A percentile compares a stretch with the other conserved stretches of the same genome.
Conservation (phyloP, 2,113 vertebrate genomes). For the Potamarius usumacintae region DNA sequence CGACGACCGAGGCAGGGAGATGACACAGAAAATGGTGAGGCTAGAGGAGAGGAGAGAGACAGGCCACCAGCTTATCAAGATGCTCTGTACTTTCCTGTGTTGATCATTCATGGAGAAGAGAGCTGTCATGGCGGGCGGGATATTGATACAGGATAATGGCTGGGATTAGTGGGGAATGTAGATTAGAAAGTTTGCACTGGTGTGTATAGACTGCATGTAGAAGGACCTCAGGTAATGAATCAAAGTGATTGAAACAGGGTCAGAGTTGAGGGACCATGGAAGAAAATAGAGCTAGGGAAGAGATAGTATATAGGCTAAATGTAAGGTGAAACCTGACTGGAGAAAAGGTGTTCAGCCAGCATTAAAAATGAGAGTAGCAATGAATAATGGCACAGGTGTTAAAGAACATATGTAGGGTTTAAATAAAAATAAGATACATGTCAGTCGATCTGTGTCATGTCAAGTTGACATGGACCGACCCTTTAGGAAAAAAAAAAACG, state of each 20-base stretch:
- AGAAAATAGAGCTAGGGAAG: conserved; percentile 9
- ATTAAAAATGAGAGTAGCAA: conserved; percentile 4
- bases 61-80: conserved; percentile 75
- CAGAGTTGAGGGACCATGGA: background rate
- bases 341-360: conserved; percentile 1
- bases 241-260: background rate
- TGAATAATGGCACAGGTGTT: conserved; percentile 20
- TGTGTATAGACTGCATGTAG: conserved; percentile 28
- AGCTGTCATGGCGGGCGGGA: conserved; percentile 65
- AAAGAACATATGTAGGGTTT: conserved; percentile 30
- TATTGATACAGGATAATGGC: conserved; percentile 48
- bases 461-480: conserved; percentile 19
- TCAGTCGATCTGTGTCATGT: conserved; percentile 10
- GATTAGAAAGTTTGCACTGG: conserved; percentile 30
- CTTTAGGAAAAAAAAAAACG: conserved; percentile 21
- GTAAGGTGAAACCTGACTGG: conserved; percentile 13
- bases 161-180: conserved; percentile 7
- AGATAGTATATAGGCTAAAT: background rate
- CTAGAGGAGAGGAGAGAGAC: conserved; percentile 46
- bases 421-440: conserved; percentile 30
- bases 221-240: conserved; percentile 30
- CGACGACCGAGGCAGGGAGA: conserved; percentile 33
- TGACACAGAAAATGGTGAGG: conserved; percentile 27
- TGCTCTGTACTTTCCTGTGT: conserved; percentile 75
- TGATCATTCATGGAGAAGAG: conserved; percentile 76